phyloP scores from a whole-genome alignment of 2,113 vertebrate genomes.

The Microcebus ravelobensis region DNA sequence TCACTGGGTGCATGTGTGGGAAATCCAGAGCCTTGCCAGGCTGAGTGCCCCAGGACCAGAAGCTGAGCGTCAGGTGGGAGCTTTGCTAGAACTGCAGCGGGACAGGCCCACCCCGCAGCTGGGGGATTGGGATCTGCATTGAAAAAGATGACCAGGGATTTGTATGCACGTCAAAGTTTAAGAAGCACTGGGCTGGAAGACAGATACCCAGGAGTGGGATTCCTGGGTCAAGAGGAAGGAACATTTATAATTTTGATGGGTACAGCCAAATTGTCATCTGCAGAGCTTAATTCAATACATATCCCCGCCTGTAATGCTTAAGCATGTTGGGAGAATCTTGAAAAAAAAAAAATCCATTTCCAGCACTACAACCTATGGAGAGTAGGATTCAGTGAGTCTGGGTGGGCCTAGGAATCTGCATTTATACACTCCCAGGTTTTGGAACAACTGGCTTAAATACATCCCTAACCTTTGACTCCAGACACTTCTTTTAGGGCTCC shows the following conservation, averaged over 20 bases:
- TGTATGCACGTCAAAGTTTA: background rate
- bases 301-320: background rate
- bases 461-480: background rate
- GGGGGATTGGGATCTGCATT: background rate
- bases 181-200: background rate
- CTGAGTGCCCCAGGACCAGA: background rate
- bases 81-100: background rate
- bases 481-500: background rate
- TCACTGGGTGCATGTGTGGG: no score
- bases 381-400: background rate
- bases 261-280: background rate
- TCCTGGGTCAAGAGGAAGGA: background rate
- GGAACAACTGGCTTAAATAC: background rate
- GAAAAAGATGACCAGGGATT: background rate
- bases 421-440: background rate
- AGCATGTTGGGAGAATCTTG: background rate
- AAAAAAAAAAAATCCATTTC: background rate
- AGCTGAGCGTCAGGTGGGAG: background rate
- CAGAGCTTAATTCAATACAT: background rate
- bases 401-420: background rate
- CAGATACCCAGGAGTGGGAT: background rate
- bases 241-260: background rate
- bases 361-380: no score
- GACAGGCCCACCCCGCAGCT: background rate
- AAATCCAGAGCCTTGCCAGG: background rate